A percentile compares a stretch with the other conserved stretches of the same genome.
Evolutionary conservation across 2,888 invertebrate genomes (phyloP).

Genomic region (Lepas anatifera): DNA sequence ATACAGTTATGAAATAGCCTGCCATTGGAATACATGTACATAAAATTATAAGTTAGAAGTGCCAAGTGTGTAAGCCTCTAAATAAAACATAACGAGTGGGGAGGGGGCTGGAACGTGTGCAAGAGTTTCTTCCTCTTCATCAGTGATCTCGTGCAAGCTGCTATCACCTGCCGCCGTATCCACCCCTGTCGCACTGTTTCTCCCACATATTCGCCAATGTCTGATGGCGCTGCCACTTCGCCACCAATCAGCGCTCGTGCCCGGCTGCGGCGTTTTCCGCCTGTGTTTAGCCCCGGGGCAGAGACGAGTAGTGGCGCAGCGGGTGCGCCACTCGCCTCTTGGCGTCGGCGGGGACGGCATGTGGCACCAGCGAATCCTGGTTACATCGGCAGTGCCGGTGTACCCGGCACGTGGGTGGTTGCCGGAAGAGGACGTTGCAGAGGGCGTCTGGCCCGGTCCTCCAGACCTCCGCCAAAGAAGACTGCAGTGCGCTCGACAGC

Average conservation of each 20-base stretch:
- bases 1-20: too few relatives aligned
- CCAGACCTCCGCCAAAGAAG: neutral
- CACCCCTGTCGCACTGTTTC: neutral
- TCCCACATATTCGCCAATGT: neutral
- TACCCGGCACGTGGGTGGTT: neutral
- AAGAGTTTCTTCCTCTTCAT: too few relatives aligned
- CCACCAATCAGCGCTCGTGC: neutral
- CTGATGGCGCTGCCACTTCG: neutral
- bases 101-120: too few relatives aligned
- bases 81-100: too few relatives aligned
- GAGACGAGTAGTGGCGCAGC: too few relatives aligned
- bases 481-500: neutral
- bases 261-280: neutral
- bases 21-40: too few relatives aligned
- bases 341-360: neutral
- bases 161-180: too few relatives aligned
- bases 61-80: too few relatives aligned
- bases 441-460: too few relatives aligned
- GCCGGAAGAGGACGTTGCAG: too few relatives aligned
- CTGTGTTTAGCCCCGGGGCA: neutral
- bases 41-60: too few relatives aligned
- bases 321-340: neutral
- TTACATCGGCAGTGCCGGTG: constrained; percentile 1
- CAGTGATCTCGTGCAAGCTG: too few relatives aligned
- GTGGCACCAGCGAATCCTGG: neutral